phyloP scores from a whole-genome alignment of 1,140 invertebrate genomes.

The Hypsibius dujardini region DNA sequence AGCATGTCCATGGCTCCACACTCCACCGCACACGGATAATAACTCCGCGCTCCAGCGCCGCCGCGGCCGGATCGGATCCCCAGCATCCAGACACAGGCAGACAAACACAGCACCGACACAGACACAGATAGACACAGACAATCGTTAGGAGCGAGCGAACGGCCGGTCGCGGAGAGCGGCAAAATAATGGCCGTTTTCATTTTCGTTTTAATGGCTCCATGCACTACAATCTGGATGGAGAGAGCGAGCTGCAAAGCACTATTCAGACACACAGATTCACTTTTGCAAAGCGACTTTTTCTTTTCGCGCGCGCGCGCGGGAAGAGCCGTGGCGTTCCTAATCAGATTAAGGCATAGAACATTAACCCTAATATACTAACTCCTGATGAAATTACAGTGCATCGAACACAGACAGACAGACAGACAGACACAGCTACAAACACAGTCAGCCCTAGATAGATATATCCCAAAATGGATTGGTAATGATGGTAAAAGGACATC shows the following conservation, averaged over 20 bases:
- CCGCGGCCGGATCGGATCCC: too few species aligned
- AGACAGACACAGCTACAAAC: too few species aligned
- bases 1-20: background rate
- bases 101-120: too few species aligned
- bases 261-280: background rate
- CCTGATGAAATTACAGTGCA: background rate
- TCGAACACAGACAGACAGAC: too few species aligned
- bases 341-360: constrained; percentile 1
- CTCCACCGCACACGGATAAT: background rate
- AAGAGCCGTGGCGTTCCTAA: background rate
- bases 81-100: too few species aligned
- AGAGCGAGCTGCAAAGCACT: background rate
- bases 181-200: too few species aligned
- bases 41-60: background rate
- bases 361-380: background rate
- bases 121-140: too few species aligned
- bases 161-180: too few species aligned
- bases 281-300: too few species aligned
- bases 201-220: background rate
- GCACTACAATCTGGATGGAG: background rate
- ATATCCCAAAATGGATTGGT: constrained; percentile 10
- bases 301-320: too few species aligned
- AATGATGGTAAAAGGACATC: constrained; percentile 6
- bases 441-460: too few species aligned
- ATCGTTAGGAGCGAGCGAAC: too few species aligned